A percentile compares a stretch with the other conserved stretches of the same genome.
Conservation (phyloP, 2,113 vertebrate species). For the Falco punctatus region DNA sequence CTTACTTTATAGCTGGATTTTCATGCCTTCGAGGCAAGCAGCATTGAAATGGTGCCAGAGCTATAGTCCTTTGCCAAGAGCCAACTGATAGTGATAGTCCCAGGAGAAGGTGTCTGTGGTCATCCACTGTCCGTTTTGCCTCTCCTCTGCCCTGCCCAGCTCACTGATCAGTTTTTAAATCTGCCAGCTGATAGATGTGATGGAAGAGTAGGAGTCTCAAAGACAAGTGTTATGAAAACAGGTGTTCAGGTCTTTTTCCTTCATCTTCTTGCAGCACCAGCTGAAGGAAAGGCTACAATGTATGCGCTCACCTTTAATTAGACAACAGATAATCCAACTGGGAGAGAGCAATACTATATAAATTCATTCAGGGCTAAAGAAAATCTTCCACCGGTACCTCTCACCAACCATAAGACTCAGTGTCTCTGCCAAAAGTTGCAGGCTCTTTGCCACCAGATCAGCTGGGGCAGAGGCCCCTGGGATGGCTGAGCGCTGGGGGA, state of each 20-base stretch:
- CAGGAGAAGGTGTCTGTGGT: slow-evolving; percentile 3
- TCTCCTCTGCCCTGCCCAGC: background rate
- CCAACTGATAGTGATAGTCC: background rate
- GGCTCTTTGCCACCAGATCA: background rate
- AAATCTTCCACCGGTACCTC: background rate
- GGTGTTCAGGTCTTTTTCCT: background rate
- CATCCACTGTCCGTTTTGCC: background rate
- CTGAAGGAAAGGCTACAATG: background rate
- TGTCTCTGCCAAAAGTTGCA: background rate
- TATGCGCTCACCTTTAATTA: background rate
- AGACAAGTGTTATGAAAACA: slow-evolving; percentile 4
- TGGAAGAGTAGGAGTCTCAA: background rate
- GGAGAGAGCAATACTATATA: background rate
- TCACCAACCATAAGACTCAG: background rate
- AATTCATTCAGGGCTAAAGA: background rate
- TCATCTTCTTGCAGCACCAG: fast-evolving
- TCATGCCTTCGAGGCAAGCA: slow-evolving; percentile 23
- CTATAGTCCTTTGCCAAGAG: background rate
- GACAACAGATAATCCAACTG: background rate
- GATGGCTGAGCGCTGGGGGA: background rate
- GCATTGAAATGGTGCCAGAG: slow-evolving; percentile 35
- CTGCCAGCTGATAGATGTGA: background rate
- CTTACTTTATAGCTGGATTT: slow-evolving; percentile 5
- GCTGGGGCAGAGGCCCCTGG: background rate
- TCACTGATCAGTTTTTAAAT: background rate